Evolutionary conservation across 2,888 invertebrate genomes (phyloP).

Genomic region (Willowsia nigromaculata): DNA sequence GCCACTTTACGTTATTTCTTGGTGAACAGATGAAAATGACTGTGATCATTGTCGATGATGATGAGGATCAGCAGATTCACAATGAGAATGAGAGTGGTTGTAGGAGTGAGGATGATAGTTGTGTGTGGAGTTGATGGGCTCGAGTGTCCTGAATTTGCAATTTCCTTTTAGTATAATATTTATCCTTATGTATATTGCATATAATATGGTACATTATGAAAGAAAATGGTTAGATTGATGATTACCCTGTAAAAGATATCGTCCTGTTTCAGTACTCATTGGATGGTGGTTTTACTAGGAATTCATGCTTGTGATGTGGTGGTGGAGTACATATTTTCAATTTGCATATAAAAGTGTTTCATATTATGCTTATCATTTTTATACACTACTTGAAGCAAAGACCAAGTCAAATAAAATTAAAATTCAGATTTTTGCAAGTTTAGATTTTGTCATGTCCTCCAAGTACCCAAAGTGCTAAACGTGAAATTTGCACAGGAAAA

Average conservation of each 20-base stretch:
- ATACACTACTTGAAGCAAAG: neutral
- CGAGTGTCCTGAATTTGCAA: slow-evolving; percentile 44
- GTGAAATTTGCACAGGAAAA: no score
- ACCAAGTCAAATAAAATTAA: slow-evolving; percentile 9
- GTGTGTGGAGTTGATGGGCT: slow-evolving; percentile 23
- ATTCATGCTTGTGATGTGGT: neutral
- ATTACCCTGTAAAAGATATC: neutral
- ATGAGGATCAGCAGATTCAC: neutral
- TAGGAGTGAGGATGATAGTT: neutral
- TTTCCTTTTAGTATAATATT: slow-evolving; percentile 11
- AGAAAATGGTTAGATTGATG: neutral
- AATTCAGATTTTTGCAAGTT: neutral
- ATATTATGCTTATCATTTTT: neutral
- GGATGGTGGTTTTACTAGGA: neutral
- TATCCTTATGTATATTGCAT: neutral
- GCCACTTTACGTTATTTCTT: slow-evolving; percentile 22
- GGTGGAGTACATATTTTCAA: neutral
- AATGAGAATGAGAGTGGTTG: neutral
- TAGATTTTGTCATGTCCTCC: no score
- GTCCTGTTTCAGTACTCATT: neutral
- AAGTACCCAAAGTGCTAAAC: no score
- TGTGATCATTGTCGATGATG: neutral
- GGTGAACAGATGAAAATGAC: slow-evolving; percentile 22
- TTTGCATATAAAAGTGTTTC: neutral
- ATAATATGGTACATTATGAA: neutral